Conservation (phyloP, 2,797 vertebrate genomes). For the Naso thynnoides region DNA sequence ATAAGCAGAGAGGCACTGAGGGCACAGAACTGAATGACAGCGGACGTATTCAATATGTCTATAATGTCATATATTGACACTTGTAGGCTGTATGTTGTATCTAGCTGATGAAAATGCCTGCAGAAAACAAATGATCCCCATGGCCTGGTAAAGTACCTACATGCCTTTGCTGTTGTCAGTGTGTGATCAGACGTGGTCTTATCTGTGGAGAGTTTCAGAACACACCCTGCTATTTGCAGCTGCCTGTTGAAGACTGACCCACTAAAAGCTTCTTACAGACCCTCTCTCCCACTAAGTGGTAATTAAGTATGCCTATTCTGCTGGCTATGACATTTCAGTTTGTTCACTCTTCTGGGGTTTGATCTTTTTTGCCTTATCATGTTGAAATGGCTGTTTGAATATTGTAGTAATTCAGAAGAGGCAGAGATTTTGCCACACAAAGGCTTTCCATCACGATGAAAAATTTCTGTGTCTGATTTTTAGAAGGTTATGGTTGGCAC, state of each 20-base stretch:
- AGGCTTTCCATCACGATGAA: conserved; percentile 19
- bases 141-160: conserved; percentile 57
- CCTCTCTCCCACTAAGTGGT: conserved; percentile 53
- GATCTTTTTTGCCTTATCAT: conserved; percentile 53
- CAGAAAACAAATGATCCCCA: conserved; percentile 31
- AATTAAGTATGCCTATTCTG: conserved; percentile 65
- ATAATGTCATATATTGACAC: conserved; percentile 17
- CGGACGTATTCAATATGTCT: background rate
- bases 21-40: conserved; percentile 46
- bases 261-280: conserved; percentile 54
- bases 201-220: conserved; percentile 57
- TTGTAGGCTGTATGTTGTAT: conserved; percentile 16
- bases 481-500: conserved; percentile 6
- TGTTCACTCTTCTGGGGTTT: conserved; percentile 48
- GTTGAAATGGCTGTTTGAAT: conserved; percentile 48
- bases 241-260: conserved; percentile 48
- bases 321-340: conserved; percentile 62
- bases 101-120: conserved; percentile 28
- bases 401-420: conserved; percentile 30
- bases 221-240: conserved; percentile 64
- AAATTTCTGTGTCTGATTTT: conserved; percentile 15
- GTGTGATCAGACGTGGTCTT: conserved; percentile 67
- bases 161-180: conserved; percentile 65
- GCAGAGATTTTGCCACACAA: background rate
- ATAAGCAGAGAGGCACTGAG: conserved; percentile 59